Conservation (phyloP, 1,140 invertebrate species). For the Cardiocondyla obscurior region DNA sequence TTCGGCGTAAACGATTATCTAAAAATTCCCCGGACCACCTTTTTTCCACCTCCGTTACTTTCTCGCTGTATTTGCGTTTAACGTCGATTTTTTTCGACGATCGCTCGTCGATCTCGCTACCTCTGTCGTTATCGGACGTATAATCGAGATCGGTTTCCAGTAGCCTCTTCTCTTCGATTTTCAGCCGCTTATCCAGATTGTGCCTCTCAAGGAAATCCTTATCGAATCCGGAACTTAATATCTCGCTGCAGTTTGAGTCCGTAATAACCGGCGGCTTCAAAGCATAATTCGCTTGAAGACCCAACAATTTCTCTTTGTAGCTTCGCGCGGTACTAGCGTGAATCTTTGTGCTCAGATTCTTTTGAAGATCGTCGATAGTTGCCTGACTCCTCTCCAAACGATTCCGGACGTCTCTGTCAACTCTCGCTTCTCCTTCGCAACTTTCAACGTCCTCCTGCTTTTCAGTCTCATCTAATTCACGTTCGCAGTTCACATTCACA, state of each 20-base stretch:
- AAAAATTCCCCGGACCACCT: slow-evolving; percentile 80
- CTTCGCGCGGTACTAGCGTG: slow-evolving; percentile 73
- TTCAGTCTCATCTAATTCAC: background rate
- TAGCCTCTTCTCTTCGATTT: slow-evolving; percentile 73
- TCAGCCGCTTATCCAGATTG: slow-evolving; percentile 72
- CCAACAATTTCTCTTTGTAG: slow-evolving; percentile 72
- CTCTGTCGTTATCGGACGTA: slow-evolving; percentile 60
- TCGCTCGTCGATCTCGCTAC: slow-evolving; percentile 11
- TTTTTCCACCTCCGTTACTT: slow-evolving; percentile 78
- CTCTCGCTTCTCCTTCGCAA: background rate
- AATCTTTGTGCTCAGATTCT: slow-evolving; percentile 75
- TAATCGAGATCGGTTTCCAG: slow-evolving; percentile 65
- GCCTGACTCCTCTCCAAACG: slow-evolving; percentile 68
- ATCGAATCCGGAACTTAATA: slow-evolving; percentile 70
- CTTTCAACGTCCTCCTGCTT: background rate
- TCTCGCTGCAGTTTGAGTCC: slow-evolving; percentile 62
- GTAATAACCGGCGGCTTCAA: slow-evolving; percentile 53
- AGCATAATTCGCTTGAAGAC: background rate
- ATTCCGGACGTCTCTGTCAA: slow-evolving; percentile 63
- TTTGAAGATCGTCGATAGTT: slow-evolving; percentile 76
- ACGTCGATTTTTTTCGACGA: background rate
- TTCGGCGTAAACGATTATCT: slow-evolving; percentile 69
- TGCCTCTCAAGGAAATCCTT: slow-evolving; percentile 74
- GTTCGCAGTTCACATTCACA: background rate
- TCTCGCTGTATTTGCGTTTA: slow-evolving; percentile 73